Evolutionary conservation across 2,797 vertebrate genomes (phyloP).

Genomic region (Pseudomugil tenellus): DNA sequence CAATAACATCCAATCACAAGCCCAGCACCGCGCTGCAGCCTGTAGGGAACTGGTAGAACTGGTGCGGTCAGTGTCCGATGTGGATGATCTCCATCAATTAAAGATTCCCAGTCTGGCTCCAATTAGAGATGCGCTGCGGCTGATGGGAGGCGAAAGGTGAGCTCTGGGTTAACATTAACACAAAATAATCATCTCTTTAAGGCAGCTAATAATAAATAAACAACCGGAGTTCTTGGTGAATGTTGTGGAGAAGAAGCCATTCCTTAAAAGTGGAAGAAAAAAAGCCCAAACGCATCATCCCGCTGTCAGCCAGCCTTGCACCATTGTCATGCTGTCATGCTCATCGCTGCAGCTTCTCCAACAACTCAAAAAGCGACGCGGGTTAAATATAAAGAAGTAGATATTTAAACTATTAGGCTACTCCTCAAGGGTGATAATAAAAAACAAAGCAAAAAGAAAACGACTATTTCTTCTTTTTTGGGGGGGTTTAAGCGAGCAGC

Average conservation of each 20-base stretch:
- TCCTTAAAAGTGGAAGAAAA: constrained; percentile 56
- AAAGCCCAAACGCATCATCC: constrained; percentile 42
- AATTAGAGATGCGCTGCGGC: constrained; percentile 58
- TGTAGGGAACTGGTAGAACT: constrained; percentile 8
- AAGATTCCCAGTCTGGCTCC: constrained; percentile 47
- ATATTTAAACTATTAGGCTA: background rate
- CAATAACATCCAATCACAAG: constrained; percentile 44
- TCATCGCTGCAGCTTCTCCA: constrained; percentile 56
- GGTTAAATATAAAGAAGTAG: background rate
- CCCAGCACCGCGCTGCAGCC: constrained; percentile 9
- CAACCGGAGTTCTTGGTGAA: constrained; percentile 23
- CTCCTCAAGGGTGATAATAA: background rate
- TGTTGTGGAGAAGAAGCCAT: constrained; percentile 52
- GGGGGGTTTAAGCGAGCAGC: constrained; percentile 11
- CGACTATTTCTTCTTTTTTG: background rate
- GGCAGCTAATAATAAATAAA: background rate
- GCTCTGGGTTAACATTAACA: constrained; percentile 30
- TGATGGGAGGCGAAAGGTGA: constrained; percentile 39
- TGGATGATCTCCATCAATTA: constrained; percentile 54
- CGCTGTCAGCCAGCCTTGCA: constrained; percentile 59
- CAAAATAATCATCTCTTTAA: background rate
- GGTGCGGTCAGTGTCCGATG: constrained; percentile 39
- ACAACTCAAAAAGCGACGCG: constrained; percentile 29
- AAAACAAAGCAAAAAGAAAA: background rate
- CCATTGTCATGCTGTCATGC: constrained; percentile 64